Conservation (phyloP, 2,797 vertebrate genomes). For the Psittacula echo region DNA sequence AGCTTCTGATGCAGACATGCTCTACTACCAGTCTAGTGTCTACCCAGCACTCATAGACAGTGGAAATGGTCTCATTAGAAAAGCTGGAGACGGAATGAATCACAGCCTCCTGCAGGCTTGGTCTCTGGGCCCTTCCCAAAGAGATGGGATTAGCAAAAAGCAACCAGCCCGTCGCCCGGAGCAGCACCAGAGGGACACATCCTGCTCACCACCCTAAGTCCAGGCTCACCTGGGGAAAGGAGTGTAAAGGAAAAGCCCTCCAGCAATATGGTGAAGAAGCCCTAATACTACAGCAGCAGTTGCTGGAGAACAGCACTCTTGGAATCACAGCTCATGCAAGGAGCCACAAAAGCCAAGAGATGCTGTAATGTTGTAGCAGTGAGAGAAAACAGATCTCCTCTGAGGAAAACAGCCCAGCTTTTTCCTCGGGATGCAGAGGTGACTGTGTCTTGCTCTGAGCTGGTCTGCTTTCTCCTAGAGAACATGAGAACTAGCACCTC, state of each 20-base stretch:
- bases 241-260: neutral
- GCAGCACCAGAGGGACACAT: neutral
- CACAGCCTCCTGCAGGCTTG: neutral
- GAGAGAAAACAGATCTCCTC: neutral
- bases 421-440: neutral
- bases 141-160: neutral
- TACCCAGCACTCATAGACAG: neutral
- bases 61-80: conserved; percentile 5
- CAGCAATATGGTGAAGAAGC: neutral
- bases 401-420: fast-evolving
- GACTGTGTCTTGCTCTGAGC: neutral
- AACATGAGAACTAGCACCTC: neutral
- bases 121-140: neutral
- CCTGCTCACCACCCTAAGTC: neutral
- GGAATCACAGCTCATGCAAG: neutral
- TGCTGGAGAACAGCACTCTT: neutral
- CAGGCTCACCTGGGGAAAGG: neutral
- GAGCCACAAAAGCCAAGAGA: fast-evolving
- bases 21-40: neutral
- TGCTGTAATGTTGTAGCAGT: neutral
- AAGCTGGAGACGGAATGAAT: conserved; percentile 31
- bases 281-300: neutral
- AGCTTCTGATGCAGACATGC: neutral
- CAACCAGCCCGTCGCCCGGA: neutral
- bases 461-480: neutral